Evolutionary conservation across 2,888 invertebrate species (phyloP).

Genomic region (Sphecodes monilicornis): DNA sequence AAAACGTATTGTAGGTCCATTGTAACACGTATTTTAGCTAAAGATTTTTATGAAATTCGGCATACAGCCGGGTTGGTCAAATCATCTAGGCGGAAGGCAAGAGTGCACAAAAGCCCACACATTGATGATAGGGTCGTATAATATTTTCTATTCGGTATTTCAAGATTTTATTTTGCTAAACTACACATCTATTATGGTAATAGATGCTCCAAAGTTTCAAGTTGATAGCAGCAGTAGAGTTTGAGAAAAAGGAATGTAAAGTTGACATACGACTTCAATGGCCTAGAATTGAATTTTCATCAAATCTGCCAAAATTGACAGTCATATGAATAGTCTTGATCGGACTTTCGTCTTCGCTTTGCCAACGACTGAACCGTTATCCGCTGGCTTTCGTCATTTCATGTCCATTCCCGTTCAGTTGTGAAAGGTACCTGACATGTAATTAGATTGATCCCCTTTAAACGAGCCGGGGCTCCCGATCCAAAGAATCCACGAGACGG

Average conservation of each 20-base stretch:
- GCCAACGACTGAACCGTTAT: conserved; percentile 19
- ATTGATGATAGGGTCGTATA: too few species aligned
- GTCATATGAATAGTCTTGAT: conserved; percentile 23
- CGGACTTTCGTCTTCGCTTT: conserved; percentile 49
- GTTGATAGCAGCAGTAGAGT: not conserved
- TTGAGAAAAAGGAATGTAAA: not conserved
- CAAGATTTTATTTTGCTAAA: too few species aligned
- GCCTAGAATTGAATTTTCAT: conserved; percentile 24
- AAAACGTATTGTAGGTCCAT: too few species aligned
- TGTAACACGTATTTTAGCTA: too few species aligned
- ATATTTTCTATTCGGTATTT: too few species aligned
- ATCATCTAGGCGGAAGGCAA: too few species aligned
- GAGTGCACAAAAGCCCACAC: too few species aligned
- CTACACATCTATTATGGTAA: too few species aligned
- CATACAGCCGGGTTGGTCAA: too few species aligned
- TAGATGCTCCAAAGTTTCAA: not conserved
- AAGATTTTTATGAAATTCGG: too few species aligned
- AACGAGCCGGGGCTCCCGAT: conserved; percentile 27
- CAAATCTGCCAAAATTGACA: conserved; percentile 4
- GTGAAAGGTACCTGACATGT: not conserved
- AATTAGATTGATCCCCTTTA: conserved; percentile 37
- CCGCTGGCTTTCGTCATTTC: not conserved
- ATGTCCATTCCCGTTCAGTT: not conserved
- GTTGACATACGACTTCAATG: not conserved
- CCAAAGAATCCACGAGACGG: conserved; percentile 15